Percentiles rank a stretch among this genome's conserved stretches.
Evolutionary conservation across 2,888 invertebrate genomes (phyloP).

Genomic region (Drosophila robusta): DNA sequence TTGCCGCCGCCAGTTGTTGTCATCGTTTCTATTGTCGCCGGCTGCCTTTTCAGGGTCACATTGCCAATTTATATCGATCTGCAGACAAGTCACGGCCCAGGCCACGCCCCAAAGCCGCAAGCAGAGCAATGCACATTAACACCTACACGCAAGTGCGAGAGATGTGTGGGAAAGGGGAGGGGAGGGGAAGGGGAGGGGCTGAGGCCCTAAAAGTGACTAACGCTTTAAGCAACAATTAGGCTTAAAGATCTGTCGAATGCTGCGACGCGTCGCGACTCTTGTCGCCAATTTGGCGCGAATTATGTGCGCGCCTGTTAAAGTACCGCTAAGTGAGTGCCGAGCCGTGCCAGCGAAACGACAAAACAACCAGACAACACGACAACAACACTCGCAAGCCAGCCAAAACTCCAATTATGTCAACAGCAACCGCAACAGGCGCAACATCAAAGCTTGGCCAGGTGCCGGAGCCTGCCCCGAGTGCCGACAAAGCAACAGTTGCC

Average conservation of each 20-base stretch:
- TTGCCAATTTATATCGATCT: constrained; percentile 78
- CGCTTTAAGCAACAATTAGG: constrained; percentile 70
- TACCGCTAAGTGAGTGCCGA: constrained; percentile 75
- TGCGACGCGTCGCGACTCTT: constrained; percentile 53
- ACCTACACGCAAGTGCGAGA: constrained; percentile 35
- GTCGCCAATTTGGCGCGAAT: constrained; percentile 80
- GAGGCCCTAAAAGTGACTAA: constrained; percentile 41
- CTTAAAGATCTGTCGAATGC: constrained; percentile 67
- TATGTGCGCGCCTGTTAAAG: constrained; percentile 76
- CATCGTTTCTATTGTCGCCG: constrained; percentile 43
- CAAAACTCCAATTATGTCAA: constrained; percentile 80
- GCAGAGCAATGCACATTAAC: constrained; percentile 36
- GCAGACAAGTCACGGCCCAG: constrained; percentile 12
- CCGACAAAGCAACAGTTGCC: constrained; percentile 61
- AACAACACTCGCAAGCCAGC: constrained; percentile 39
- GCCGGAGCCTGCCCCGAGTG: constrained; percentile 44
- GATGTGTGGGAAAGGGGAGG: not conserved
- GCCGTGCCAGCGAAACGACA: constrained; percentile 53
- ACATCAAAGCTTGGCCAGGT: constrained; percentile 67
- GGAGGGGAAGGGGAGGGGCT: not conserved
- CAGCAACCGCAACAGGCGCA: constrained; percentile 67
- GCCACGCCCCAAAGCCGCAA: constrained; percentile 23
- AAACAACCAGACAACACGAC: constrained; percentile 15
- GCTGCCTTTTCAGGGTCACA: constrained; percentile 77
- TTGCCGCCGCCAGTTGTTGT: constrained; percentile 37